Percentiles rank a stretch among this genome's conserved stretches.
Conservation (phyloP, 2,113 vertebrate species). For the Sturnus vulgaris region DNA sequence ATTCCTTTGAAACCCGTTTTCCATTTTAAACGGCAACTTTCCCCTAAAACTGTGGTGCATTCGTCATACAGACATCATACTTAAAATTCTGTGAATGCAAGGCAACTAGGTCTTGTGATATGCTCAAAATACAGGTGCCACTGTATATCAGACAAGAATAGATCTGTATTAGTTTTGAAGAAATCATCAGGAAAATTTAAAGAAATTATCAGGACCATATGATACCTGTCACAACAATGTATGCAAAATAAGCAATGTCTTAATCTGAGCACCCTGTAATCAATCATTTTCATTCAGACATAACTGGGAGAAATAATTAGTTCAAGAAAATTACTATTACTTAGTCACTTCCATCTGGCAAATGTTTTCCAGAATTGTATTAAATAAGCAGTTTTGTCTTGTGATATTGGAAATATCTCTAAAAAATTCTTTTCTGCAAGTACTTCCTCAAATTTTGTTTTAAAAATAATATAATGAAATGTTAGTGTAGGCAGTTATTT, state of each 20-base stretch:
- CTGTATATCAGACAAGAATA: background rate
- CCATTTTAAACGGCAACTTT: constrained; percentile 7
- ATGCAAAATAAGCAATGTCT: background rate
- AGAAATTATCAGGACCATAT: background rate
- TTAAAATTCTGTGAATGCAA: background rate
- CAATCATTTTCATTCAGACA: background rate
- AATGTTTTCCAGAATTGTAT: background rate
- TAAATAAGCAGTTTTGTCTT: background rate
- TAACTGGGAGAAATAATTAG: background rate
- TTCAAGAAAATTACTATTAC: background rate
- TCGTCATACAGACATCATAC: background rate
- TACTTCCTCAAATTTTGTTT: background rate
- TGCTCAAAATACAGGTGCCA: background rate
- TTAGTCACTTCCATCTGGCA: background rate
- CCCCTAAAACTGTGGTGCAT: background rate
- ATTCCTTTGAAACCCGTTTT: constrained; percentile 42
- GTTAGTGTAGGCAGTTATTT: background rate
- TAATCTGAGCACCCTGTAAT: background rate
- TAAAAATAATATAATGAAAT: background rate
- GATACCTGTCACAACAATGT: background rate
- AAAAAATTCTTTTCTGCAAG: background rate
- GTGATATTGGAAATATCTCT: background rate
- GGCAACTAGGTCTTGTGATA: background rate
- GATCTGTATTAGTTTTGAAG: background rate
- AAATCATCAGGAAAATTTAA: background rate